phyloP scores from a whole-genome alignment of 2,888 invertebrate species.

The Smittia aterrima region DNA sequence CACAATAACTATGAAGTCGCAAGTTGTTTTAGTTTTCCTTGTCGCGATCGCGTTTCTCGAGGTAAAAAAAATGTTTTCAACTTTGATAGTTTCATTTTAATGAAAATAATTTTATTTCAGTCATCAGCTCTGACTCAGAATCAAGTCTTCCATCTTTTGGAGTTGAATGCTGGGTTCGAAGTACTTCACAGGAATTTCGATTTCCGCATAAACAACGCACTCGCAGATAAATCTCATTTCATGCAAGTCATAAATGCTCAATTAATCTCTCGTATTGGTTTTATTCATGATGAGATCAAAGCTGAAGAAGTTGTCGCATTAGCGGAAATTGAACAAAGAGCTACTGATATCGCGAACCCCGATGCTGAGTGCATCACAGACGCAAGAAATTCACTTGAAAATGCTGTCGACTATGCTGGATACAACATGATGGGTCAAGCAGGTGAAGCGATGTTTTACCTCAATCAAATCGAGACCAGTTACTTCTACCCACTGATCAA shows the following conservation, averaged over 20 bases:
- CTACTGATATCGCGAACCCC: not conserved
- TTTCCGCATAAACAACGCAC: not conserved
- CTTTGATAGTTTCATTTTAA: too few relatives aligned
- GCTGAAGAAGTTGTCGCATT: not conserved
- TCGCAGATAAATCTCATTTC: not conserved
- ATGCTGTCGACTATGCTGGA: not conserved
- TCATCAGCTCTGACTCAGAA: not conserved
- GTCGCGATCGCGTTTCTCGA: too few relatives aligned
- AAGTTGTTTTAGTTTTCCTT: too few relatives aligned
- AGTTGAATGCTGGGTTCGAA: conserved; percentile 1
- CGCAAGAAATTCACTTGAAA: not conserved
- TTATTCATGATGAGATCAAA: not conserved
- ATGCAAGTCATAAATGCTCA: conserved; percentile 12
- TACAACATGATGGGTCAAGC: not conserved
- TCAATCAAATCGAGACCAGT: not conserved
- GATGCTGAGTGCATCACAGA: not conserved
- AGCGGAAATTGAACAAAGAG: not conserved
- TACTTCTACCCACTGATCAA: conserved; percentile 17
- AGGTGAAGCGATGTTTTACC: not conserved
- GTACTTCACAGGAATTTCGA: conserved; percentile 12
- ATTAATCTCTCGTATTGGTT: conserved; percentile 23
- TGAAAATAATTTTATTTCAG: too few relatives aligned
- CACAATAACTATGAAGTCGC: too few relatives aligned
- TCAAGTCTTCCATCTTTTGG: not conserved
- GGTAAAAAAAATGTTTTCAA: too few relatives aligned